A percentile compares a stretch with the other conserved stretches of the same genome.
phyloP scores from a whole-genome alignment of 2,113 vertebrate genomes.

The Rhabdomys dilectus region DNA sequence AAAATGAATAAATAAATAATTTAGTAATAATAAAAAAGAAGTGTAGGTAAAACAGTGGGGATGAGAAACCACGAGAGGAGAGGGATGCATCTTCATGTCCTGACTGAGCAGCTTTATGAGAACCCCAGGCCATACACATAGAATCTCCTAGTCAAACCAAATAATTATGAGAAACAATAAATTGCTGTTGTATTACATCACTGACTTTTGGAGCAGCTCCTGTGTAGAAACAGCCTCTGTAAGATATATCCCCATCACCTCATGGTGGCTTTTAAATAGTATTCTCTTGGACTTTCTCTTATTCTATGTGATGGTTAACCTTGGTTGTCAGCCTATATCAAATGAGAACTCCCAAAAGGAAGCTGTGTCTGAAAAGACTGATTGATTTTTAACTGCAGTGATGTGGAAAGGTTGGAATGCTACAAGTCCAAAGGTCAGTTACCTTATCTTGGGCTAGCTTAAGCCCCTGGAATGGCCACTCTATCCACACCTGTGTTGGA shows the following conservation, averaged over 20 bases:
- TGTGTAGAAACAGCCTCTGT: neutral
- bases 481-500: neutral
- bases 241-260: neutral
- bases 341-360: neutral
- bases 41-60: neutral
- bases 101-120: neutral
- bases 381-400: neutral
- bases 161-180: neutral
- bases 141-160: neutral
- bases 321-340: neutral
- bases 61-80: neutral
- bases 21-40: neutral
- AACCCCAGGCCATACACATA: neutral
- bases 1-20: too few relatives aligned
- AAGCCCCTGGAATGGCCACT: neutral
- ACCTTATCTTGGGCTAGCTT: neutral
- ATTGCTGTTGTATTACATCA: neutral
- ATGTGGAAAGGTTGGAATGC: neutral
- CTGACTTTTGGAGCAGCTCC: neutral
- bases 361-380: neutral
- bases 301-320: neutral
- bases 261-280: neutral
- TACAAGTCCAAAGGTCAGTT: neutral
- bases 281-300: slow-evolving; percentile 27
- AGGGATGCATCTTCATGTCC: neutral